These are phyloP conservation scores for Saccopteryx bilineata DNA, from an alignment of 2,113 vertebrate species.

Conservation along the genomic window DNA sequence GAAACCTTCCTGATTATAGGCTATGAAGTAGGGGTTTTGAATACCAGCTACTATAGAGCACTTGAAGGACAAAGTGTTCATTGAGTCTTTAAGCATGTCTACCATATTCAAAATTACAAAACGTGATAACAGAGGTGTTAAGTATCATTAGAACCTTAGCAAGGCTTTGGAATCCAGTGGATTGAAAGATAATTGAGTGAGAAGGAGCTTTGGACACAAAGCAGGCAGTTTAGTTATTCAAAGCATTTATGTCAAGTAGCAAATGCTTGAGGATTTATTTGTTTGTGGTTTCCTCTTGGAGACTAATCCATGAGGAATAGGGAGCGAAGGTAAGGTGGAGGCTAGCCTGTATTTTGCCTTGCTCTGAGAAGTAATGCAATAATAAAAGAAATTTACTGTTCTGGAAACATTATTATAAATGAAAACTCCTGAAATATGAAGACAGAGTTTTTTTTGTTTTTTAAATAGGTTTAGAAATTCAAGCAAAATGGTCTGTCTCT, in stretches of 20 bases:
- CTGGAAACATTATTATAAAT: slow-evolving; percentile 52
- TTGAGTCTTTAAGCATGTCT: slow-evolving; percentile 31
- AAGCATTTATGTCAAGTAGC: slow-evolving; percentile 49
- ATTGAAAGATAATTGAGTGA: slow-evolving; percentile 49
- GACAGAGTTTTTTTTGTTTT: not conserved
- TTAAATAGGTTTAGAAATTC: not conserved
- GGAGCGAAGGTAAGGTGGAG: not conserved
- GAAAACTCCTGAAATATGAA: slow-evolving; percentile 64
- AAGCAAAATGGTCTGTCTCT: not conserved
- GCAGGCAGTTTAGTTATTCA: slow-evolving; percentile 45
- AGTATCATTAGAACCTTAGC: slow-evolving; percentile 28
- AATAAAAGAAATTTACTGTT: not conserved
- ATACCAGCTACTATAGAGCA: not conserved
- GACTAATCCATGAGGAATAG: not conserved
- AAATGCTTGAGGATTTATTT: slow-evolving; percentile 61
- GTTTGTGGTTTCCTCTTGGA: slow-evolving; percentile 7
- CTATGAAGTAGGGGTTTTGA: not conserved
- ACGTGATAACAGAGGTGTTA: slow-evolving; percentile 40
- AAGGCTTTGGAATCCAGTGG: slow-evolving; percentile 20
- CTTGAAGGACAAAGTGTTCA: slow-evolving; percentile 53
- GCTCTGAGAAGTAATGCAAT: slow-evolving; percentile 3
- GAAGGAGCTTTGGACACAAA: slow-evolving; percentile 30
- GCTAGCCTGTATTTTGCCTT: slow-evolving; percentile 36
- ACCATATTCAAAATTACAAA: slow-evolving; percentile 32
- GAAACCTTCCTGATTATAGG: not conserved